Conservation (phyloP, 1,140 invertebrate species). For the Bombus terrestris region DNA sequence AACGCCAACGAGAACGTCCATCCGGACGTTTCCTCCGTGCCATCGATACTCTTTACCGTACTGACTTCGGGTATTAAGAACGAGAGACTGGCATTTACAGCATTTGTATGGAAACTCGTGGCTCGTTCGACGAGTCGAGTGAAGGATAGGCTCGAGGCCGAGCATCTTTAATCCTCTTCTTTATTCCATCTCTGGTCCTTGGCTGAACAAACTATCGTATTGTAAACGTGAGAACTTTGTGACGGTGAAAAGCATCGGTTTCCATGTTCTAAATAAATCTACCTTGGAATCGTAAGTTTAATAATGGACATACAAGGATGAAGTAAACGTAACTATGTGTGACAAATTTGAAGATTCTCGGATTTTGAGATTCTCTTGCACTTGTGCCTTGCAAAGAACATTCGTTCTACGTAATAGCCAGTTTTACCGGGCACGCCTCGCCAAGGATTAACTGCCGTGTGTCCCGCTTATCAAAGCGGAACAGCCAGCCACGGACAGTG, state of each 20-base stretch:
- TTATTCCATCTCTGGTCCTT: neutral
- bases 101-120: neutral
- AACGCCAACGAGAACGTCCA: neutral
- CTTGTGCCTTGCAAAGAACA: neutral
- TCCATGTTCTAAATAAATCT: neutral
- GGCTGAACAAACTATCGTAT: neutral
- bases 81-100: neutral
- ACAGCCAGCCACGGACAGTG: neutral
- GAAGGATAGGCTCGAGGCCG: neutral
- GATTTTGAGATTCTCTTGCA: too few species aligned
- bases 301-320: neutral
- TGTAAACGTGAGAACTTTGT: neutral
- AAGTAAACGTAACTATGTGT: neutral
- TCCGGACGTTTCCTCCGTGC: conserved; percentile 7
- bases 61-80: conserved; percentile 19
- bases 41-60: conserved; percentile 9
- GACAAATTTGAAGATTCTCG: neutral
- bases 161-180: neutral
- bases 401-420: neutral
- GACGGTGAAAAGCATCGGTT: neutral
- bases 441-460: neutral
- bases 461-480: conserved; percentile 20
- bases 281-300: neutral
- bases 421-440: neutral
- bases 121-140: too few species aligned